phyloP scores from a whole-genome alignment of 2,888 invertebrate species.

The Epirrhoe tristata region DNA sequence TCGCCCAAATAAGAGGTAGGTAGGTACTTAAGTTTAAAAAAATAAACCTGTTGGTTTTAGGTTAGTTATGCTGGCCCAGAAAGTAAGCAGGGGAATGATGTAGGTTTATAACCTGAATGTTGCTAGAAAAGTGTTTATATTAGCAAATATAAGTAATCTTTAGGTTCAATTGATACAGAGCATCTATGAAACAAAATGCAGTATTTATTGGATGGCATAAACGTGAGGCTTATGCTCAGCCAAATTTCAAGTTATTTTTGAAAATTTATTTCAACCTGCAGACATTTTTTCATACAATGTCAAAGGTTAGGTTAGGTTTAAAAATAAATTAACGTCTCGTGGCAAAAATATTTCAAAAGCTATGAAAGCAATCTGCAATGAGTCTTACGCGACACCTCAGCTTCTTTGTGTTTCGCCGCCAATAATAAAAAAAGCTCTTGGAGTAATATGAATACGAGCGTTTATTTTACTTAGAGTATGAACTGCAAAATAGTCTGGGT shows the following conservation, averaged over 20 bases:
- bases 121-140: too few species aligned
- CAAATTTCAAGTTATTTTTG: not conserved
- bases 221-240: too few species aligned
- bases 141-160: too few species aligned
- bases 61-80: too few species aligned
- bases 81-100: too few species aligned
- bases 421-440: conserved; percentile 14
- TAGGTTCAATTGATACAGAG: too few species aligned
- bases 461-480: not conserved
- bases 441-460: not conserved
- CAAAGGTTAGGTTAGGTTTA: not conserved
- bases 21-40: too few species aligned
- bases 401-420: conserved; percentile 40
- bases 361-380: conserved; percentile 19
- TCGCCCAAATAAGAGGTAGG: not conserved
- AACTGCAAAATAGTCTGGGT: not conserved
- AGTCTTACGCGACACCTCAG: conserved; percentile 39
- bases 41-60: too few species aligned
- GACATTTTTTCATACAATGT: not conserved
- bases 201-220: too few species aligned
- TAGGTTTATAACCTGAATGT: too few species aligned
- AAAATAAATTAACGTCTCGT: not conserved
- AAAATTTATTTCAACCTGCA: not conserved
- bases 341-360: conserved; percentile 29
- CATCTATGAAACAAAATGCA: too few species aligned